Conservation (phyloP, 2,113 vertebrate species). For the Tragulus kanchil region DNA sequence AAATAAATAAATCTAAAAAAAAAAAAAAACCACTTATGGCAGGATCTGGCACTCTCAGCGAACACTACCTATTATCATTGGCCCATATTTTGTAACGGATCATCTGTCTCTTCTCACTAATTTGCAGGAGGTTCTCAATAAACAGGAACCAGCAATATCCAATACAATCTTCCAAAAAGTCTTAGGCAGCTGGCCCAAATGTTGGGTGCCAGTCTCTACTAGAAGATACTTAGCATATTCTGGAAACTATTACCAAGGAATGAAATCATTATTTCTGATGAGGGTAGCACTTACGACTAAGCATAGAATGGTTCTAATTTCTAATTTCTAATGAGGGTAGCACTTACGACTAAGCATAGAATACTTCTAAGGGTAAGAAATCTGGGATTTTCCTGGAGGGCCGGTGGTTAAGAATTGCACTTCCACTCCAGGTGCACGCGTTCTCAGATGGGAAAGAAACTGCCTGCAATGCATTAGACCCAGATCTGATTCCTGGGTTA, state of each 20-base stretch:
- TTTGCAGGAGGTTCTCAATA: background rate
- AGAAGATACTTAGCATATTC: background rate
- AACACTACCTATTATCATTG: background rate
- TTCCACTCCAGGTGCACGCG: background rate
- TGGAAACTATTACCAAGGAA: background rate
- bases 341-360: background rate
- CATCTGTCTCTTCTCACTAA: background rate
- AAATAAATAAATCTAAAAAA: no score
- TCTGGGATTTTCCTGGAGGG: background rate
- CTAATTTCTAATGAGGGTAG: background rate
- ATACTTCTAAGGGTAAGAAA: background rate
- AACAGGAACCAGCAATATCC: background rate
- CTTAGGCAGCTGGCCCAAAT: background rate
- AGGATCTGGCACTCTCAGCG: background rate
- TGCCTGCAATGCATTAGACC: background rate
- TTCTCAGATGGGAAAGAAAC: background rate
- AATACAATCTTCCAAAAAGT: background rate
- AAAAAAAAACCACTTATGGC: background rate
- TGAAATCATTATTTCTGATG: background rate
- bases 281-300: background rate
- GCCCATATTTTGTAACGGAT: background rate
- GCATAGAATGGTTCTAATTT: background rate
- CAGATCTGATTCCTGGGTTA: background rate
- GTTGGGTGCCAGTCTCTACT: background rate
- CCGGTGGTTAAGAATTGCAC: background rate